These are phyloP conservation scores for Centroberyx gerrardi DNA, from an alignment of 2,797 vertebrate species.

Conservation along the genomic window DNA sequence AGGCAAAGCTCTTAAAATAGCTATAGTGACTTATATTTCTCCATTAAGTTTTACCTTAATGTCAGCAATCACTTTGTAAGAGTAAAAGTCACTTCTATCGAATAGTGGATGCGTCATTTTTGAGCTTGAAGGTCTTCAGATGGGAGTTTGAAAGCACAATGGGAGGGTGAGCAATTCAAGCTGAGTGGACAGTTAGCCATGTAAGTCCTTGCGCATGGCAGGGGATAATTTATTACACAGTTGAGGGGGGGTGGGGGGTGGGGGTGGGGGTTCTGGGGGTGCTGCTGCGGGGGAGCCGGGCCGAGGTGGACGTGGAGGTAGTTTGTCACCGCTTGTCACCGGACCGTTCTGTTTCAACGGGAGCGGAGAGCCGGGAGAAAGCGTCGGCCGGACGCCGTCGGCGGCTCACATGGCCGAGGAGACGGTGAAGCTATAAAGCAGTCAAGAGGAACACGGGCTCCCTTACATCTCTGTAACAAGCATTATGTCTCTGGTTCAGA, in stretches of 20 bases:
- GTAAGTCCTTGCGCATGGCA: slow-evolving; percentile 2
- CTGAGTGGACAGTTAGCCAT: slow-evolving; percentile 10
- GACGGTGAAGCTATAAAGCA: not conserved
- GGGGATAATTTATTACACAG: slow-evolving; percentile 22
- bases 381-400: not conserved
- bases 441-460: not conserved
- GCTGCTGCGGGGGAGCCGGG: not conserved
- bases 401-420: slow-evolving; percentile 8
- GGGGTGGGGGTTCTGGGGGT: not conserved
- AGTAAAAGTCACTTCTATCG: too few species aligned
- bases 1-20: too few species aligned
- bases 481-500: not conserved
- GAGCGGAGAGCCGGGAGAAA: not conserved
- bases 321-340: slow-evolving; percentile 39
- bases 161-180: not conserved
- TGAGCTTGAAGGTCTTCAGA: not conserved
- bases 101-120: not conserved
- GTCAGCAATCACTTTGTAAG: too few species aligned
- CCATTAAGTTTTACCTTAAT: too few species aligned
- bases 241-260: not conserved
- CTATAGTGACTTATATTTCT: too few species aligned
- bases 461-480: not conserved
- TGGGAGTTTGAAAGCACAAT: not conserved
- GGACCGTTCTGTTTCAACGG: slow-evolving; percentile 7
- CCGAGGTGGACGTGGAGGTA: slow-evolving; percentile 13